A percentile compares a stretch with the other conserved stretches of the same genome.
Evolutionary conservation across 2,888 invertebrate species (phyloP).

Genomic region (Pilophorus perplexus): DNA sequence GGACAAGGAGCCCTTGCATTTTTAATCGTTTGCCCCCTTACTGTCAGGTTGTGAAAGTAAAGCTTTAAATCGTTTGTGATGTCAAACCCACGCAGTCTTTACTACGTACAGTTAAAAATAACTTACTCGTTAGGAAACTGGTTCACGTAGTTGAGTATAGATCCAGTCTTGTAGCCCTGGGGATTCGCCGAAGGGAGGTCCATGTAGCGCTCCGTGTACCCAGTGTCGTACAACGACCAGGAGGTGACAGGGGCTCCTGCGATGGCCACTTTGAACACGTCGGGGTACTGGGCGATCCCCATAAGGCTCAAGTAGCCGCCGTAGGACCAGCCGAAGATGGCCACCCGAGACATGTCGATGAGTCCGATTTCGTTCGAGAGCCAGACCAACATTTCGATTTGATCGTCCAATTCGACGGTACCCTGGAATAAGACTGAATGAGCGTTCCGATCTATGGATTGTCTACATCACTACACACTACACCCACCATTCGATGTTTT

Average conservation of each 20-base stretch:
- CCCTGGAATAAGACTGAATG: slow-evolving; percentile 57
- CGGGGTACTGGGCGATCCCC: slow-evolving; percentile 87
- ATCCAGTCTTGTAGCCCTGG: slow-evolving; percentile 78
- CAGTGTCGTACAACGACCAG: slow-evolving; percentile 97
- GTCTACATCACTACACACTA: background rate
- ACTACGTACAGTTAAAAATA: too few relatives aligned
- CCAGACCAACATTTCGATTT: slow-evolving; percentile 89
- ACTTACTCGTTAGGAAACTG: slow-evolving; percentile 87
- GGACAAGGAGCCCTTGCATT: too few relatives aligned
- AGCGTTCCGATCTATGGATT: background rate
- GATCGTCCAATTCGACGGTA: slow-evolving; percentile 88
- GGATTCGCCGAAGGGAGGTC: slow-evolving; percentile 74
- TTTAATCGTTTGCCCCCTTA: too few relatives aligned
- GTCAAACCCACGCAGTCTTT: too few relatives aligned
- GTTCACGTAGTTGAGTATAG: slow-evolving; percentile 78
- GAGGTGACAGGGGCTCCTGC: slow-evolving; percentile 97
- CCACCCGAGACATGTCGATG: slow-evolving; percentile 88
- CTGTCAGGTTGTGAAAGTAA: too few relatives aligned
- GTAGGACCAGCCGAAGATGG: slow-evolving; percentile 98
- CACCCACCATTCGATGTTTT: slow-evolving; percentile 70
- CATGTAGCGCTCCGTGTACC: slow-evolving; percentile 98
- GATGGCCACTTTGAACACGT: slow-evolving; percentile 89
- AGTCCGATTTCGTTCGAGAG: slow-evolving; percentile 78
- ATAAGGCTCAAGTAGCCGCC: slow-evolving; percentile 96
- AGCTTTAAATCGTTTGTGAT: too few relatives aligned